Percentiles rank a stretch among this genome's conserved stretches.
Evolutionary conservation across 2,888 invertebrate genomes (phyloP).

Genomic region (Lochmaea capreae): DNA sequence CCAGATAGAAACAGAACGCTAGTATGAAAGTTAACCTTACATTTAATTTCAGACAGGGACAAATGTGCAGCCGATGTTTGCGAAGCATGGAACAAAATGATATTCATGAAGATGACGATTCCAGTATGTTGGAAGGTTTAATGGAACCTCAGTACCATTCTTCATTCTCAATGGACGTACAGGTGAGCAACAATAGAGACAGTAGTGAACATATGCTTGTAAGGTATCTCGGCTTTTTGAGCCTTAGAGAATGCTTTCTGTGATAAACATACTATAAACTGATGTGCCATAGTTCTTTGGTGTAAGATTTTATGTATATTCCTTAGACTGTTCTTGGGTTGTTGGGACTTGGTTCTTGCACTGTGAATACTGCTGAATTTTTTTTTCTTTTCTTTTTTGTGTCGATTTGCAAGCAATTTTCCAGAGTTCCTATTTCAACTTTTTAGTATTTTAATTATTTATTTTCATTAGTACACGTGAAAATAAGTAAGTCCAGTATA

Average conservation of each 20-base stretch:
- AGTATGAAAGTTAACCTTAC: no score
- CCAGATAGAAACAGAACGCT: no score
- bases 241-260: slow-evolving; percentile 56
- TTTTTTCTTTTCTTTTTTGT: slow-evolving; percentile 4
- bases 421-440: not conserved
- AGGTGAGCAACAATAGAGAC: slow-evolving; percentile 58
- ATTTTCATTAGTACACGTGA: not conserved
- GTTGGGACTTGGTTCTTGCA: slow-evolving; percentile 16
- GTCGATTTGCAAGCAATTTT: not conserved
- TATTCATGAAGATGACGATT: slow-evolving; percentile 79
- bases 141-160: slow-evolving; percentile 55
- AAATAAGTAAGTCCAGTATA: no score
- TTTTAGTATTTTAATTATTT: not conserved
- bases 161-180: slow-evolving; percentile 63
- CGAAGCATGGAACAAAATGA: slow-evolving; percentile 71
- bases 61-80: slow-evolving; percentile 84
- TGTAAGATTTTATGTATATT: slow-evolving; percentile 9
- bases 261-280: slow-evolving; percentile 41
- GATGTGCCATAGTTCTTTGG: slow-evolving; percentile 38
- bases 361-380: slow-evolving; percentile 5
- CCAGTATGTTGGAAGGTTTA: slow-evolving; percentile 71
- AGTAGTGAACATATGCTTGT: slow-evolving; percentile 49
- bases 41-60: slow-evolving; percentile 75
- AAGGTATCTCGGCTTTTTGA: slow-evolving; percentile 59
- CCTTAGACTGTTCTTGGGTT: slow-evolving; percentile 13